These are phyloP conservation scores for Neodiprion pinetum DNA, from an alignment of 1,140 invertebrate genomes.

Conservation along the genomic window DNA sequence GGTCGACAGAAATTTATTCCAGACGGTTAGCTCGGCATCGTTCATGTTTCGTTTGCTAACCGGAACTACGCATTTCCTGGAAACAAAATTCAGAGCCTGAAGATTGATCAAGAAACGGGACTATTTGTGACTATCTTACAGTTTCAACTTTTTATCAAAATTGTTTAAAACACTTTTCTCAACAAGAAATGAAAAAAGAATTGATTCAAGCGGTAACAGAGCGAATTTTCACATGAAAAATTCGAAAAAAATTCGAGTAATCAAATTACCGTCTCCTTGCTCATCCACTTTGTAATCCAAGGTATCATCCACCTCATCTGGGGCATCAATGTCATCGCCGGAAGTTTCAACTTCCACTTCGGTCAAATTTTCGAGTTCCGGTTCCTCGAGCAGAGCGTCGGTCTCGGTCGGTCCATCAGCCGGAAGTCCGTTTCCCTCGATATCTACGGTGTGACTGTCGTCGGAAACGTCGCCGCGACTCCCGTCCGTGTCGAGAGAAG, in stretches of 20 bases:
- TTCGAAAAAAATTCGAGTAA: neutral
- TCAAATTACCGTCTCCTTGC: neutral
- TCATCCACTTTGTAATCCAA: neutral
- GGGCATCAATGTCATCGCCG: slow-evolving; percentile 23
- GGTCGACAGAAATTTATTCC: neutral
- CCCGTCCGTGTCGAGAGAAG: slow-evolving; percentile 49
- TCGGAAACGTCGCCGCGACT: slow-evolving; percentile 46
- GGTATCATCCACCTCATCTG: neutral
- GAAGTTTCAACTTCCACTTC: slow-evolving; percentile 40
- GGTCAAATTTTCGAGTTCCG: slow-evolving; percentile 51
- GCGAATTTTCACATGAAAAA: neutral
- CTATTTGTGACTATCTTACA: no score
- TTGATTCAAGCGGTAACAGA: neutral
- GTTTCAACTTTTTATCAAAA: no score
- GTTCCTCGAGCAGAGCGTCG: slow-evolving; percentile 52
- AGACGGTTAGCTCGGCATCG: neutral
- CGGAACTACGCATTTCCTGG: no score
- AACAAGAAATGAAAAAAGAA: no score
- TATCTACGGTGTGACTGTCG: slow-evolving; percentile 44
- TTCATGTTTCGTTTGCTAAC: neutral
- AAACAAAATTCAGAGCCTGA: no score
- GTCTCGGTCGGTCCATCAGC: slow-evolving; percentile 41
- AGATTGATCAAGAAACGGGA: no score
- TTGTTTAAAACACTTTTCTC: no score
- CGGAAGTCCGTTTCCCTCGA: slow-evolving; percentile 38